phyloP scores from a whole-genome alignment of 2,113 vertebrate species.

The Planiliza haematocheilus region DNA sequence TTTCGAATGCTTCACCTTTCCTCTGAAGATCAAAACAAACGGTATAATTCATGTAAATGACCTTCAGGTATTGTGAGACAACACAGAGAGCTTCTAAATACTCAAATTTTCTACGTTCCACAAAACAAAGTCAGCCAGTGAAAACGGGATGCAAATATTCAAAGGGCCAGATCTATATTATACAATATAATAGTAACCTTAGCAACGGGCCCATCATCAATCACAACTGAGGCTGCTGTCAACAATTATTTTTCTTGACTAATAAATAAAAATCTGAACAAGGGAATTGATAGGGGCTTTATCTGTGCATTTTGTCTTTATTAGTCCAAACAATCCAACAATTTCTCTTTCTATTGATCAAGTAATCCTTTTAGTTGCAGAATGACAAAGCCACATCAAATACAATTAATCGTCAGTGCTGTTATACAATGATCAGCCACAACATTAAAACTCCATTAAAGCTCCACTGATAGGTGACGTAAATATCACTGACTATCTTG shows the following conservation, averaged over 20 bases:
- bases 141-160: neutral
- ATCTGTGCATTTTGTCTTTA: too few species aligned
- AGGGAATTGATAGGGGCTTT: too few species aligned
- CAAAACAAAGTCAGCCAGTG: constrained; percentile 1
- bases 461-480: too few species aligned
- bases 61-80: constrained; percentile 11
- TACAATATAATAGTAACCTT: neutral
- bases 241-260: neutral
- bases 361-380: too few species aligned
- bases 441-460: too few species aligned
- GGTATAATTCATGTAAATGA: constrained; percentile 37
- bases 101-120: too few species aligned
- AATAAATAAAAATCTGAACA: too few species aligned
- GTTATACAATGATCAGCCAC: too few species aligned
- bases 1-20: constrained; percentile 19
- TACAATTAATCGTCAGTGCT: too few species aligned
- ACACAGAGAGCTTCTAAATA: neutral
- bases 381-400: neutral
- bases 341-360: too few species aligned
- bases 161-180: neutral
- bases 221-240: neutral
- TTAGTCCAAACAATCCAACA: too few species aligned
- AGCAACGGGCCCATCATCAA: neutral
- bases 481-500: too few species aligned
- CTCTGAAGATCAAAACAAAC: constrained; percentile 41